Base-by-base conservation (phyloP, 2,888 invertebrate genomes). In the Microdon myrmicae region DNA sequence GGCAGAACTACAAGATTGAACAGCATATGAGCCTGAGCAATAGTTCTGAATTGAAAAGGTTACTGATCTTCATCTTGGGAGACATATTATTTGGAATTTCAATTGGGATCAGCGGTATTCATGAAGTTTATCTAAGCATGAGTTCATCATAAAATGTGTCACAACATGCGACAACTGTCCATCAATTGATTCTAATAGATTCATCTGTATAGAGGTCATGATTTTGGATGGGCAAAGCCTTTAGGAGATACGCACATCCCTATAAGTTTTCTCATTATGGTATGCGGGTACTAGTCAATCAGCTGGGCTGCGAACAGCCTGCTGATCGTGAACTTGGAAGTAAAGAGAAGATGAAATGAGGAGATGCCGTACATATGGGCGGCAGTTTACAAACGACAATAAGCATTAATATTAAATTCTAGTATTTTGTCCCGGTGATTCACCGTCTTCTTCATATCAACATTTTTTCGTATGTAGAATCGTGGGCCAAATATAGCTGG, bases 131-230 rank as follows among this genome's bases (percentile, higher is more conserved):
- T 55, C 56, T 56, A 45, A 48, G 55, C 55, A 14, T 37, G 37
- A 38, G 38, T 48, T 38, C 48, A 38, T 31, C 45, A 45, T 44
- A 45, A 61, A 49, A 64, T 64, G 37, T 58, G 58, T 64, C 64
- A 64, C 51, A 64, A 58, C 58, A 64, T 37, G 37, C 34, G 56
- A 23, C 32, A 56, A 17, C 12, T 19, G 25, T 23, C 17, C 25
- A 49, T 61, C 47, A 64, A 64, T 64, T 64, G 58, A 64, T 56
- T 58, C 64, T 32, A 58, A 58, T 47, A 31, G 54, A 47, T 22
- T 35, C 41, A 59, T 39, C 47, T 34, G 19, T 31, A 56, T 44
- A 20, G 38, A 49, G 56, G 51, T 58, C 56, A 44, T n/a, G 22
- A 28, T 35, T 41, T 44, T n/a, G n/a, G n/a, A n/a, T n/a, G n/a